phyloP scores from a whole-genome alignment of 2,797 vertebrate species.

The Odontamblyopus rebecca region DNA sequence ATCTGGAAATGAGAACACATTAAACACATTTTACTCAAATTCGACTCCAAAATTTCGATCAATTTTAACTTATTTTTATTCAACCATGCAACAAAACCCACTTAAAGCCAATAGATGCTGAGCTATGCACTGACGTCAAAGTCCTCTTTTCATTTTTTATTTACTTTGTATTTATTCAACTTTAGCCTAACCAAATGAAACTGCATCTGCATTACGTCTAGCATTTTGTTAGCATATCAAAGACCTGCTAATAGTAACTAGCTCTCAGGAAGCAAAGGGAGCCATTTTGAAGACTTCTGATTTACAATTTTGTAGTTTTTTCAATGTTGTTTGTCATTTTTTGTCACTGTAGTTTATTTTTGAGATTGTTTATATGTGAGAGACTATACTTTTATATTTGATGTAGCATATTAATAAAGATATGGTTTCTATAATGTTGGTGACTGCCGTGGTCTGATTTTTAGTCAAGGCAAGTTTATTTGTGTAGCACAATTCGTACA shows the following conservation, averaged over 20 bases:
- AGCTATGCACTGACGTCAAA: neutral
- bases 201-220: neutral
- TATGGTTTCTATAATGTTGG: conserved; percentile 63
- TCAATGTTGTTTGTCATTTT: conserved; percentile 52
- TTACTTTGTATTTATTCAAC: conserved; percentile 1
- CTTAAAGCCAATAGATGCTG: neutral
- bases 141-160: no score
- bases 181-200: conserved; percentile 37
- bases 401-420: conserved; percentile 78
- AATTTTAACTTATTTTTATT: no score
- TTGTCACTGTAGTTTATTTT: conserved; percentile 71
- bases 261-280: conserved; percentile 14
- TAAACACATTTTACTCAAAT: neutral
- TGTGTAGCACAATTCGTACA: neutral
- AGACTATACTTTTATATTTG: conserved; percentile 75
- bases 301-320: conserved; percentile 33
- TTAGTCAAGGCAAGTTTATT: neutral
- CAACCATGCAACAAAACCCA: no score
- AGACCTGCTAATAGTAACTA: neutral
- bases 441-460: neutral
- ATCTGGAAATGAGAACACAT: neutral
- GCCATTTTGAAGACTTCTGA: conserved; percentile 30
- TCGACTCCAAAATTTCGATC: no score
- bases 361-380: conserved; percentile 78
- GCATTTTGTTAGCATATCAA: no score